A percentile compares a stretch with the other conserved stretches of the same genome.
Conservation (phyloP, 2,113 vertebrate species). For the Brachyistius frenatus region DNA sequence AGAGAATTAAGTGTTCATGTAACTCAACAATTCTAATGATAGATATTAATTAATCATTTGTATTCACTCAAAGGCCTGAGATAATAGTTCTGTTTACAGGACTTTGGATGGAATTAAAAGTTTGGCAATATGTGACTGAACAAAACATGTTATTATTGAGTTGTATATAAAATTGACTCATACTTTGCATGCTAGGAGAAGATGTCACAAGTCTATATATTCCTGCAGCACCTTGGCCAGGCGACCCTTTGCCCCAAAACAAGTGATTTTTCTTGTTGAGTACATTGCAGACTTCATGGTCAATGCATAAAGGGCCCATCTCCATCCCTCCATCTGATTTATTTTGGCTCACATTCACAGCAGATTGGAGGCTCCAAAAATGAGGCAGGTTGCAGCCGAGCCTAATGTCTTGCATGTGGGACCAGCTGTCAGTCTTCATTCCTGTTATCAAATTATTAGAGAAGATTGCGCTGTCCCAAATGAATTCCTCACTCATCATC, state of each 20-base stretch:
- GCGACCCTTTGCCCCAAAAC: background rate
- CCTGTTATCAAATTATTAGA: conserved; percentile 54
- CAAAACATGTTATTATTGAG: conserved; percentile 18
- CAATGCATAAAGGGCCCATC: background rate
- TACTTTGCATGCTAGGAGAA: background rate
- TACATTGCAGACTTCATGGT: conserved; percentile 3
- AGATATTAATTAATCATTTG: conserved; percentile 39
- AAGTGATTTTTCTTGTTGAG: conserved; percentile 1
- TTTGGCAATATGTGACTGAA: background rate
- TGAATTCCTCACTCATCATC: conserved; percentile 35
- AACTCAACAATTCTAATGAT: conserved; percentile 31
- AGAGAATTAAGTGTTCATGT: conserved; percentile 12
- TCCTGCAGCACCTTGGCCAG: background rate
- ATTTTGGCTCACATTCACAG: conserved; percentile 30
- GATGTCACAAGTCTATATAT: background rate
- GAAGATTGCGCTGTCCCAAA: conserved; percentile 23
- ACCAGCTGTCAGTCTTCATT: conserved; percentile 50
- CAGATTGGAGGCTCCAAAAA: conserved; percentile 33
- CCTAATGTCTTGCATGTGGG: conserved; percentile 24
- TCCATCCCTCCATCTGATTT: conserved; percentile 12
- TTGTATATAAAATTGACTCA: background rate
- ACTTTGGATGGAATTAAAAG: background rate
- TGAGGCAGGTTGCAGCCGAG: background rate
- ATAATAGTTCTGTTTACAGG: conserved; percentile 2
- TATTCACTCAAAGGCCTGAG: conserved; percentile 12